phyloP scores from a whole-genome alignment of 2,113 vertebrate genomes.

The Prionailurus viverrinus region DNA sequence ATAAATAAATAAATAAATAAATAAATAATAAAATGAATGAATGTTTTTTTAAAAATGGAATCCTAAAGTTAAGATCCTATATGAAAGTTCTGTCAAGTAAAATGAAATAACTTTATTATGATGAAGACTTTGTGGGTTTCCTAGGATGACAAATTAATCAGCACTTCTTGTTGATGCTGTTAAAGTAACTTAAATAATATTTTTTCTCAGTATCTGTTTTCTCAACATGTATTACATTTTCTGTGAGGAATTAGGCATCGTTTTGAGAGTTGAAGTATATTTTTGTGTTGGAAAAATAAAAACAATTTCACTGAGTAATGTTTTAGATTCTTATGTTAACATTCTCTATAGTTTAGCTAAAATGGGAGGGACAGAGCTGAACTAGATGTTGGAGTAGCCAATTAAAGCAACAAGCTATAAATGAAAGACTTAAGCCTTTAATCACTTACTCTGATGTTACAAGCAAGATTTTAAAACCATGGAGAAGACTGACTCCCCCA shows the following conservation, averaged over 20 bases:
- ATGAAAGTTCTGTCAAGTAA: neutral
- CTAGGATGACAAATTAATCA: conserved; percentile 15
- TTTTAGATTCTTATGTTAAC: neutral
- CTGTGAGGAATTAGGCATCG: neutral
- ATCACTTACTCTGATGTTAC: neutral
- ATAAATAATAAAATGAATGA: too few relatives aligned
- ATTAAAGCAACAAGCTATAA: neutral
- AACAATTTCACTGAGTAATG: neutral
- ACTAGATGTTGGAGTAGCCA: neutral
- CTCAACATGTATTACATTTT: neutral
- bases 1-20: too few relatives aligned
- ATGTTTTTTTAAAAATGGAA: neutral
- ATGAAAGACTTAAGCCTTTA: neutral
- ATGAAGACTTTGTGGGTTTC: neutral
- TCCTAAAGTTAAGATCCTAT: neutral
- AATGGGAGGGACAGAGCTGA: neutral
- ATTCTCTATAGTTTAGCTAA: neutral
- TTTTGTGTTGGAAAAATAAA: neutral
- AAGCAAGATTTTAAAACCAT: neutral
- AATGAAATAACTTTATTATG: neutral
- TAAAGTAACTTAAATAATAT: neutral
- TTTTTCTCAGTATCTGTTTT: neutral
- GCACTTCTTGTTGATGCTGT: neutral
- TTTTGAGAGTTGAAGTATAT: neutral
- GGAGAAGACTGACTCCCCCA: neutral